Evolutionary conservation across 2,888 invertebrate species (phyloP).

Genomic region (Tridacna crocea): DNA sequence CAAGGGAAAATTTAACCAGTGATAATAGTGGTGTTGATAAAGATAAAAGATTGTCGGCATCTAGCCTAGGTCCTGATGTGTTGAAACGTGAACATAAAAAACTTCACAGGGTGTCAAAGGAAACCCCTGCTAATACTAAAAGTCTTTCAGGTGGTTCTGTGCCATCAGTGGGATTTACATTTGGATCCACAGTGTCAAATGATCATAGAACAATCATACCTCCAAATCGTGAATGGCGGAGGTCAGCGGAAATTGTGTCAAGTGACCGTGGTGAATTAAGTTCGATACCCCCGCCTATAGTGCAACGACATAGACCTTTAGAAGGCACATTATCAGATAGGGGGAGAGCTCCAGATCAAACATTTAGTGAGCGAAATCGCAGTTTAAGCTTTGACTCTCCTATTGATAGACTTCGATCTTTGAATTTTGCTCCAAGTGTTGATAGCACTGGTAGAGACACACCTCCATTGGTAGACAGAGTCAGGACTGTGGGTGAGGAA

Average conservation of each 20-base stretch:
- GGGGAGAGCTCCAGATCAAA: slow-evolving; percentile 11
- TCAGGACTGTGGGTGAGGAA: slow-evolving; percentile 17
- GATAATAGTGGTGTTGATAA: slow-evolving; percentile 52
- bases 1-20: slow-evolving; percentile 70
- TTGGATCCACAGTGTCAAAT: slow-evolving; percentile 10
- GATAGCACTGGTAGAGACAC: slow-evolving; percentile 22
- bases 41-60: slow-evolving; percentile 39
- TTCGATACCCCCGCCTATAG: slow-evolving; percentile 49
- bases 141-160: slow-evolving; percentile 57
- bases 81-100: slow-evolving; percentile 60
- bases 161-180: background rate
- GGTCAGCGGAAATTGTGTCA: slow-evolving; percentile 49
- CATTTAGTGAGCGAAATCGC: slow-evolving; percentile 39
- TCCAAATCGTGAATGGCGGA: slow-evolving; percentile 50
- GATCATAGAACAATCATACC: slow-evolving; percentile 43
- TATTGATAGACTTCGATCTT: slow-evolving; percentile 54
- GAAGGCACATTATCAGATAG: slow-evolving; percentile 41
- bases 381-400: slow-evolving; percentile 58
- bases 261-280: slow-evolving; percentile 13
- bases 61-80: slow-evolving; percentile 49
- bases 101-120: slow-evolving; percentile 42
- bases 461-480: slow-evolving; percentile 31
- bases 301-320: slow-evolving; percentile 51
- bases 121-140: slow-evolving; percentile 43
- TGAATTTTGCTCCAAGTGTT: slow-evolving; percentile 45